Percentiles rank a stretch among this genome's conserved stretches.
Evolutionary conservation across 2,888 invertebrate species (phyloP).

Genomic region (Noctua janthe): DNA sequence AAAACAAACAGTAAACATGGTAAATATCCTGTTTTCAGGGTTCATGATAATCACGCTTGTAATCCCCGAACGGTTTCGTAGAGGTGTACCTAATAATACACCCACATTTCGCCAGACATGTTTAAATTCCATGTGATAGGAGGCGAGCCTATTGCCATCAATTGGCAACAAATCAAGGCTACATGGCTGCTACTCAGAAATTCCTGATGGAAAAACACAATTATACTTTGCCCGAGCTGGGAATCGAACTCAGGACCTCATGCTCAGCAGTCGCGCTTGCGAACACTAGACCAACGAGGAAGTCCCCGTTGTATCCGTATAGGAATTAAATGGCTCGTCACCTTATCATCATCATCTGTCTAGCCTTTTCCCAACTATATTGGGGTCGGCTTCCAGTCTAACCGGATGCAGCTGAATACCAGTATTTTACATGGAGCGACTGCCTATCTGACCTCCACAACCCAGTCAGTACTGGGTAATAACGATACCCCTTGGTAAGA

Average conservation of each 20-base stretch:
- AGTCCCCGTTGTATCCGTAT: no score
- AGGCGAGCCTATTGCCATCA: not conserved
- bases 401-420: no score
- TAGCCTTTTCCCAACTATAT: no score
- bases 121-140: not conserved
- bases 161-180: not conserved
- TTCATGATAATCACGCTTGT: no score
- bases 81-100: not conserved
- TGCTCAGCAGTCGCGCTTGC: not conserved
- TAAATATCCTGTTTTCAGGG: no score
- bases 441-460: no score
- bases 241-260: not conserved
- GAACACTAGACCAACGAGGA: not conserved
- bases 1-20: no score
- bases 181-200: not conserved
- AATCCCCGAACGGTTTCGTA: not conserved
- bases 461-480: no score
- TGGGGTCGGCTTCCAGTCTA: no score
- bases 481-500: no score
- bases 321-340: not conserved
- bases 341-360: no score
- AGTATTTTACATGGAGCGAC: no score
- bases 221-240: not conserved
- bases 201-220: not conserved
- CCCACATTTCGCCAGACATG: not conserved